These are phyloP conservation scores for Hypanus sabinus DNA, from an alignment of 2,113 vertebrate species.

Conservation along the genomic window DNA sequence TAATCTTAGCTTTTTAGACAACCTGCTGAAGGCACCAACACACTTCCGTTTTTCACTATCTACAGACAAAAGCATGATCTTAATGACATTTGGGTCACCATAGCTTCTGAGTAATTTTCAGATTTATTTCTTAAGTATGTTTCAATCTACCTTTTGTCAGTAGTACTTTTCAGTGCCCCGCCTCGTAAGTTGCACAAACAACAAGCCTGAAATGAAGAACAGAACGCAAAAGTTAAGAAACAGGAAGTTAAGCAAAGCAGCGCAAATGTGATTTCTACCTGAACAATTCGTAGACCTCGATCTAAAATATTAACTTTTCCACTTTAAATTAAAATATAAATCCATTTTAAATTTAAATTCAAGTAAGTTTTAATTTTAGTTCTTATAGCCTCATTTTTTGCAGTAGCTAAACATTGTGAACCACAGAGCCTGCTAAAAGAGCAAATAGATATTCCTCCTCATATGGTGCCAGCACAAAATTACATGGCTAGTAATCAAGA, in stretches of 20 bases:
- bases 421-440: not conserved
- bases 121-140: not conserved
- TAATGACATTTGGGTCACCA: not conserved
- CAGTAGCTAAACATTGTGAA: not conserved
- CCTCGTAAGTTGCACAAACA: constrained; percentile 89
- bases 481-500: too few species aligned
- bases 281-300: not conserved
- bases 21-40: not conserved
- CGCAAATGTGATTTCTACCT: not conserved
- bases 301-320: not conserved
- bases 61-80: not conserved
- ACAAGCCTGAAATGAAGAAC: constrained; percentile 68
- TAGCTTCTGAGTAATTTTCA: not conserved
- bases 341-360: not conserved
- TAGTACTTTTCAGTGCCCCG: constrained; percentile 83
- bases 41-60: not conserved
- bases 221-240: constrained; percentile 37
- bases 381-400: not conserved
- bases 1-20: not conserved
- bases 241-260: not conserved
- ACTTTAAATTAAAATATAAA: not conserved
- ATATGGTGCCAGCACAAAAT: too few species aligned
- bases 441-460: too few species aligned
- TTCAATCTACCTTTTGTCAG: constrained; percentile 68
- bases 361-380: not conserved